Evolutionary conservation across 2,797 vertebrate species (phyloP), one percentile per base, ranked within the genome.

Genomic region (Geotrypetes seraphini): DNA sequence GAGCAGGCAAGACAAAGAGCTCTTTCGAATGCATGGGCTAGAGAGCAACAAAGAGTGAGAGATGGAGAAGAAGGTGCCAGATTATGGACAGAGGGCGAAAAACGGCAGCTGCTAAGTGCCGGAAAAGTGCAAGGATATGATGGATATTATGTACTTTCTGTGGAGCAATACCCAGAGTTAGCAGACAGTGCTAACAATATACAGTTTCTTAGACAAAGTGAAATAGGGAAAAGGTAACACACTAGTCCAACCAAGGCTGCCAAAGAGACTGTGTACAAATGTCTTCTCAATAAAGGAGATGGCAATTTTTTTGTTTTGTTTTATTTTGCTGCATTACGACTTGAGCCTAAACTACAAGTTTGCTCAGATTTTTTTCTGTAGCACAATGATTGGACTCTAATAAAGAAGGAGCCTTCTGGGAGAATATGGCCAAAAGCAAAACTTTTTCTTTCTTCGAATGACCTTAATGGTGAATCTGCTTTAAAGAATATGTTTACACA

Each of bases 161-260:
- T 96, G 44, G 95, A 99, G 83, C 95, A 96, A 86, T 98, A 97
- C 81, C 96, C 96, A 1, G 96, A 98, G 73, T 81, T 99, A 69
- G 91, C 94, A 22, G 96, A 99, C 83, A 96, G 91, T 10, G 84
- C 89, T 38, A 95, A 92, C 73, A 99, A 97, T 71, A 91, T 99
- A 71, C 94, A 99, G 69, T 97, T 99, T 74, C 89, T 97, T 42
- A 82, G 95, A 74, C 96, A 99, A 82, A 99, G 90, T 47, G 96
- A 99, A 79, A 97, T 98, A 49, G 96, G 95, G 33, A 96, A 88
- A 68, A 99, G 95, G 93, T 98, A 98, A 96, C 92, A 84, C 81
- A 79, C 69, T 67, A 72, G 83, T 71, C 71, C 67, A 69, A 72
- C 57, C 59, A 54, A 68, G 65, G 72, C 81, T 83, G 79, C 86